Evolutionary conservation across 2,797 vertebrate species (phyloP), one percentile per base, ranked within the genome.

Genomic region (Oryzias dopingdopingensis): DNA sequence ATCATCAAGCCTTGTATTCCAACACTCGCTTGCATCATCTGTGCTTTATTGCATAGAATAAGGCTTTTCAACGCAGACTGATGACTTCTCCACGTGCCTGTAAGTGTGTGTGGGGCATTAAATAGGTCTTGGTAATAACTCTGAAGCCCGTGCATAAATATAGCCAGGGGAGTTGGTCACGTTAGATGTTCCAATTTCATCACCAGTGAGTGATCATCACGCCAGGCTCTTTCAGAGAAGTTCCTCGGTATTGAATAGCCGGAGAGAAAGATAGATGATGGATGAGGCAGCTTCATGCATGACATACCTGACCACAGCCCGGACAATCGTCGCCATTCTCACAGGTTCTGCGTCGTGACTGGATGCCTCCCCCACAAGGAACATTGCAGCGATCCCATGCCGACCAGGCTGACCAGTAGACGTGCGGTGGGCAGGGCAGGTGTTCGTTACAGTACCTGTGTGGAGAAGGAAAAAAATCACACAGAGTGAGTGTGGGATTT

Each of bases 361-460:
- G 97, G 81, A 98, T 92, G 65, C 97, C 97, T 1, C 97, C 97
- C 3, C 97, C 97, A 0, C 97, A 99, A 12, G 94, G 96, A 50
- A 94, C 94, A 0, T 92, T 98, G 85, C 97, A 99, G 46, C 94
- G 94, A 65, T 98, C 97, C 97, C 97, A 99, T 0, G 94, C 90
- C 13, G 95, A 95, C 97, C 97, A 99, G 62, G 94, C 92, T 1
- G 95, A 96, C 97, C 96, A 99, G 84, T 97, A 98, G 62, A 96
- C 68, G 0, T 97, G 96, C 0, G 95, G 94, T 0, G 96, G 95
- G 76, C 97, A 99, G 65, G 95, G 90, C 76, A 98, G 87, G 68
- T 98, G 95, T 75, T 99, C 97, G 12, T 99, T 99, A 84, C 97
- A 99, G 86, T 98, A 99, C 82, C 97, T 99, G 82, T 2, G 74